These are phyloP conservation scores for Sinotaia quadrata DNA, from an alignment of 2,888 invertebrate genomes.

Conservation along the genomic window DNA sequence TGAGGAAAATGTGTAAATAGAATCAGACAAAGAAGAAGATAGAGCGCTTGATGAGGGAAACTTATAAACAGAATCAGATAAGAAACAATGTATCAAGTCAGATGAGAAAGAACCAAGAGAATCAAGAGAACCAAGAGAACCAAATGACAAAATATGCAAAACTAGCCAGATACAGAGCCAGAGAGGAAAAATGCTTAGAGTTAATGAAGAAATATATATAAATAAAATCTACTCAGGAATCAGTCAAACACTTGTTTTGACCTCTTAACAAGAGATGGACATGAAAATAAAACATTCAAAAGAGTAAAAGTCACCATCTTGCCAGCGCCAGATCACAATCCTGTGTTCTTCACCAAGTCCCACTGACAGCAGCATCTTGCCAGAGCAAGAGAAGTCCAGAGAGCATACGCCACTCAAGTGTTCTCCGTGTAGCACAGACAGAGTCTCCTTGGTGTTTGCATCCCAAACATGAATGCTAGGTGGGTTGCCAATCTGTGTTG, in stretches of 20 bases:
- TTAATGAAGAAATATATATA: too few species aligned
- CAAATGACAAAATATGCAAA: too few species aligned
- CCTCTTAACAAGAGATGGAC: not conserved
- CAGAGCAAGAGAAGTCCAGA: slow-evolving; percentile 71
- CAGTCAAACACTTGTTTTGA: not conserved
- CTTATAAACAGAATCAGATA: too few species aligned
- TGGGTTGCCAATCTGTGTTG: slow-evolving; percentile 70
- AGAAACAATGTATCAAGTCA: too few species aligned
- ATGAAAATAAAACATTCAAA: not conserved
- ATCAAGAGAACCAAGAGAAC: too few species aligned
- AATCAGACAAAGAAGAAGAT: too few species aligned
- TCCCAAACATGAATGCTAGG: slow-evolving; percentile 71
- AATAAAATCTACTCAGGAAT: too few species aligned
- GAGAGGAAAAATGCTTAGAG: too few species aligned
- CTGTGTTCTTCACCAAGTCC: slow-evolving; percentile 68
- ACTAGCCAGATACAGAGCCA: too few species aligned
- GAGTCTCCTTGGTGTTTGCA: slow-evolving; percentile 65
- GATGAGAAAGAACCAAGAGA: too few species aligned
- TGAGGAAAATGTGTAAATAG: too few species aligned
- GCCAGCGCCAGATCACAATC: slow-evolving; percentile 71
- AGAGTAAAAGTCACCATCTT: slow-evolving; percentile 63
- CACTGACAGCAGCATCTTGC: slow-evolving; percentile 69
- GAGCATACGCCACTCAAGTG: slow-evolving; percentile 69
- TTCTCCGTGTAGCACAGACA: slow-evolving; percentile 65
- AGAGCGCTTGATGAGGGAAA: too few species aligned